Evolutionary conservation across 1,140 invertebrate genomes (phyloP), one percentile per base, ranked within the genome.

Genomic region (Lordiphosa clarofinis): DNA sequence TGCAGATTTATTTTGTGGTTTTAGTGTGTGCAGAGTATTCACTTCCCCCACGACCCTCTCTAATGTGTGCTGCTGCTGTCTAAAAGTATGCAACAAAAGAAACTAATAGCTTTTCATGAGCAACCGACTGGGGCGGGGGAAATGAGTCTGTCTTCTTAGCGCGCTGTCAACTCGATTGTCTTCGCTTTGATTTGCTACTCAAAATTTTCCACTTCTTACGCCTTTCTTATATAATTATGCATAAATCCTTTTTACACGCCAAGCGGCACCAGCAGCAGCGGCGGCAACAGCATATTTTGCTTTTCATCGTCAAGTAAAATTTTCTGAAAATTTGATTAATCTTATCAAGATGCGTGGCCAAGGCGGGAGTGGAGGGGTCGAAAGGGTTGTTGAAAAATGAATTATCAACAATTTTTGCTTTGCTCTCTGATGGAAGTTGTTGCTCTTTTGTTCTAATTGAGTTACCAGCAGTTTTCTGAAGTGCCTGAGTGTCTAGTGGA

Each of bases 241-340:
- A 70, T 87, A 87, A 87, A 87, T 84, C 82, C 73, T 64, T 65
- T 86, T 71, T 78, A 78, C 73, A 68, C 75, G 65, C 65, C 58
- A 63, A 71, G 21, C 21, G 4, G 21, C 21, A 21, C 2, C 3
- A 21, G 21, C 21, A 21, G 21, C 21, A 3, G 21, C 21, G 4
- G 4, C 3, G 4, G 21, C 21, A 21, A 4, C 21, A 21, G 69
- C 72, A 78, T 76, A 78, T 71, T 87, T 87, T 37, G 15, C 37
- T 31, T 21, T 58, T 36, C 53, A 38, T 21, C 60, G 12, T 40
- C 56, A 54, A 28, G 40, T 49, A 58, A 76, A 62, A 78, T 67
- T 84, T 78, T 78, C 71, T 86, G 84, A 87, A 87, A 87, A 87
- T 87, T 87, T 87, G 84, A 87, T 87, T 87, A 87, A 87, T 87